Evolutionary conservation across 2,888 invertebrate species (phyloP).

Genomic region (Dinocampus coccinellae): DNA sequence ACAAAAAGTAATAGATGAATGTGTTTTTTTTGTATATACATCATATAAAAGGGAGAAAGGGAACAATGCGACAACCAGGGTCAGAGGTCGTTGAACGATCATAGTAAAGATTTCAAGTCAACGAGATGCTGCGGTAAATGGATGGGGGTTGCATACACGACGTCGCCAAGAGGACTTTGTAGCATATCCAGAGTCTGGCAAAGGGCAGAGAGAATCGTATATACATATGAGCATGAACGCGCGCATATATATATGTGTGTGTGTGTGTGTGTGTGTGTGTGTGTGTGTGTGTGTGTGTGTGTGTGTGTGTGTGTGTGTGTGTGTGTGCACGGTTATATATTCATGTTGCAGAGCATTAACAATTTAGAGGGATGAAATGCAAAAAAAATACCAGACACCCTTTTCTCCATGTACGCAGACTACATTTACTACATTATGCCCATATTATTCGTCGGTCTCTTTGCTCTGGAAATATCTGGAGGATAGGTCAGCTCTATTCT

Average conservation of each 20-base stretch:
- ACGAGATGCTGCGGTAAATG: slow-evolving; percentile 45
- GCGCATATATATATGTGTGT: too few species aligned
- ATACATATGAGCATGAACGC: too few species aligned
- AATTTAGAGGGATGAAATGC: not conserved
- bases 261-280: too few species aligned
- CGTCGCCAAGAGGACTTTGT: slow-evolving; percentile 14
- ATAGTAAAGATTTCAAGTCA: slow-evolving; percentile 45
- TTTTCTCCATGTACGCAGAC: not conserved
- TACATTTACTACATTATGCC: not conserved
- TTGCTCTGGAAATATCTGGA: not conserved
- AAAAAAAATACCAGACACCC: not conserved
- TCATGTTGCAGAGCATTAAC: not conserved
- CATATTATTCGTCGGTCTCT: not conserved
- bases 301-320: not conserved
- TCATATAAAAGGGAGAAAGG: not conserved
- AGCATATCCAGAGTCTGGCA: not conserved
- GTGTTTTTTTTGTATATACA: too few species aligned
- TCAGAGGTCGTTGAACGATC: slow-evolving; percentile 49
- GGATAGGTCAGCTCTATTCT: not conserved
- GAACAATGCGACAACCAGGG: slow-evolving; percentile 33
- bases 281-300: not conserved
- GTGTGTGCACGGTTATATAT: not conserved
- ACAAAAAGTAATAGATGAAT: not conserved
- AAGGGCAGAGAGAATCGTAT: not conserved
- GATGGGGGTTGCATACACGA: slow-evolving; percentile 1